These are phyloP conservation scores for Lytechinus variegatus DNA, from an alignment of 35 echinoderm and acorn worm species.

Conservation along the genomic window DNA sequence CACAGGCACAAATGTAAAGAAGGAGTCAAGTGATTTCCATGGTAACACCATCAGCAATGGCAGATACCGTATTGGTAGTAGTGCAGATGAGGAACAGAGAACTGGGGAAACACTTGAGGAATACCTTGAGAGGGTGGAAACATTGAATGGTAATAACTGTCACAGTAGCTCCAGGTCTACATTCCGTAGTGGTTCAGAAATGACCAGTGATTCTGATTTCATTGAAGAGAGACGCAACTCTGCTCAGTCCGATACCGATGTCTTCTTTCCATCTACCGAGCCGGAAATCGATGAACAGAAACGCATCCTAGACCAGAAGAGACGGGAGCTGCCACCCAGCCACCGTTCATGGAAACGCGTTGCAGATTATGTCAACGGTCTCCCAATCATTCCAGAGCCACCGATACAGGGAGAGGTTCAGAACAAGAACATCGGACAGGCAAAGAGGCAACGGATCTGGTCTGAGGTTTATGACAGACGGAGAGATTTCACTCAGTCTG, in stretches of 20 bases:
- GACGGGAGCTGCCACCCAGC: not conserved
- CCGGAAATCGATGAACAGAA: not conserved
- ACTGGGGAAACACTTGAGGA: constrained; percentile 8
- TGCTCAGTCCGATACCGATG: not conserved
- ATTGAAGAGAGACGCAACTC: not conserved
- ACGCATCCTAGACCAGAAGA: constrained; percentile 23
- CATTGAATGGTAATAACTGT: not conserved
- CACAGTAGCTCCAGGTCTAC: not conserved
- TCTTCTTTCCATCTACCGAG: not conserved
- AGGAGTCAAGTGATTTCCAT: not conserved
- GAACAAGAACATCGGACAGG: not conserved
- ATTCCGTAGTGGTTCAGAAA: constrained; percentile 24
- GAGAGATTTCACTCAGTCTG: constrained; percentile 1
- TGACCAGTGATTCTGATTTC: constrained; percentile 36
- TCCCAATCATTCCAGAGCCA: constrained; percentile 38
- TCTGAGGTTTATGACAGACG: constrained; percentile 19
- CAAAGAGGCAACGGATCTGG: constrained; percentile 44
- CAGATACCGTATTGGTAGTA: not conserved
- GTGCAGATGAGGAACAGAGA: not conserved
- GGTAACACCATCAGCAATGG: not conserved
- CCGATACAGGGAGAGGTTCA: not conserved
- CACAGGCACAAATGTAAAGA: constrained; percentile 24
- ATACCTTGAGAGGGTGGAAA: not conserved
- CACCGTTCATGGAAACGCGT: not conserved
- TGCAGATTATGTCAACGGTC: constrained; percentile 22